A percentile compares a stretch with the other conserved stretches of the same genome.
These are phyloP conservation scores for Xanthia icteritia DNA, from an alignment of 2,888 invertebrate genomes.

Conservation along the genomic window DNA sequence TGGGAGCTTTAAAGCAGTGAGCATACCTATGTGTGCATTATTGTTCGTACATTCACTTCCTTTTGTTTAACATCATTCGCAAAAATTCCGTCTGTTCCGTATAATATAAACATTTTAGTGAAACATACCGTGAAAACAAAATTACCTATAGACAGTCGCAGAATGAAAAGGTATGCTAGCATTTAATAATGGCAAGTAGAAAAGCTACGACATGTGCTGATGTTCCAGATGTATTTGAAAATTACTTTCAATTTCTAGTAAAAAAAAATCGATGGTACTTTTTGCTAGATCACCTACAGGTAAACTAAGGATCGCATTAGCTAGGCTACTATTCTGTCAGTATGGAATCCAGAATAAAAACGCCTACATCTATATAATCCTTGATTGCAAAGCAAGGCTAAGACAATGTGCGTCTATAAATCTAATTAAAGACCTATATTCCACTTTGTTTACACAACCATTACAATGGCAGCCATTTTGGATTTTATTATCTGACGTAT, in stretches of 20 bases:
- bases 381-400: slow-evolving; percentile 72
- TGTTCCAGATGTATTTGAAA: background rate
- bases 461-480: slow-evolving; percentile 69
- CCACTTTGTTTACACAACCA: slow-evolving; percentile 70
- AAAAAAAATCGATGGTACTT: slow-evolving; percentile 5
- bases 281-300: background rate
- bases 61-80: slow-evolving; percentile 27
- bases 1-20: background rate
- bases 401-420: slow-evolving; percentile 66
- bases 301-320: slow-evolving; percentile 1
- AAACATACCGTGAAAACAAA: background rate
- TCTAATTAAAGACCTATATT: slow-evolving; percentile 73
- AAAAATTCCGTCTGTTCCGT: background rate
- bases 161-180: background rate
- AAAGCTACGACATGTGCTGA: background rate
- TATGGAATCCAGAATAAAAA: slow-evolving; percentile 69
- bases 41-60: slow-evolving; percentile 17
- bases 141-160: background rate
- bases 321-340: slow-evolving; percentile 41
- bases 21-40: background rate
- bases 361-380: slow-evolving; percentile 65
- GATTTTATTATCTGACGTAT: slow-evolving; percentile 71
- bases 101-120: slow-evolving; percentile 18
- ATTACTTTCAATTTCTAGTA: background rate
- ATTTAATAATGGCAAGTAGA: background rate